phyloP scores from a whole-genome alignment of 2,797 vertebrate genomes.

The Chelonia mydas region DNA sequence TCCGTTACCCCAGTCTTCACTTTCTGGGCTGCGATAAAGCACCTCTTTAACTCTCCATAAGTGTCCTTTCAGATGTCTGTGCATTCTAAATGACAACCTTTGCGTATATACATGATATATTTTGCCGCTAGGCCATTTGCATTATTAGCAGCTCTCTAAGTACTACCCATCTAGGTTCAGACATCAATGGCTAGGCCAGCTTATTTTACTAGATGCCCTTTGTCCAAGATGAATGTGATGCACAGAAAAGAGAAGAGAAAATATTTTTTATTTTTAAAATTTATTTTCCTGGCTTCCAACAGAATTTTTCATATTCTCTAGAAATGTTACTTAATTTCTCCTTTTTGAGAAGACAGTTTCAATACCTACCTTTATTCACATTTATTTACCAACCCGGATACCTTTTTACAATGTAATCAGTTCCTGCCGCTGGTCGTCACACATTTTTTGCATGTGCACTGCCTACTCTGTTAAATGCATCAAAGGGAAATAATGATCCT shows the following conservation, averaged over 20 bases:
- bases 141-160: neutral
- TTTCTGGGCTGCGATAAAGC: neutral
- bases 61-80: neutral
- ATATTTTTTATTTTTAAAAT: neutral
- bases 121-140: neutral
- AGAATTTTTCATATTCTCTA: neutral
- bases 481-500: neutral
- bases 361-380: neutral
- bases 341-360: neutral
- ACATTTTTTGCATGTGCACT: neutral
- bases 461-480: neutral
- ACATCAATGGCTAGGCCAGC: neutral
- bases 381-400: neutral
- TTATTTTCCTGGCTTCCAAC: neutral
- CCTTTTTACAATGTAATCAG: neutral
- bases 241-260: neutral
- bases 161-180: neutral
- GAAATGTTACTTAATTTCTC: neutral
- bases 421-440: neutral
- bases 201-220: neutral
- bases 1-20: neutral
- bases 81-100: neutral
- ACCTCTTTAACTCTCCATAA: neutral
- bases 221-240: neutral
- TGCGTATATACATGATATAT: neutral